These are phyloP conservation scores for Hyphantria cunea DNA, from an alignment of 1,140 invertebrate species.

Conservation along the genomic window DNA sequence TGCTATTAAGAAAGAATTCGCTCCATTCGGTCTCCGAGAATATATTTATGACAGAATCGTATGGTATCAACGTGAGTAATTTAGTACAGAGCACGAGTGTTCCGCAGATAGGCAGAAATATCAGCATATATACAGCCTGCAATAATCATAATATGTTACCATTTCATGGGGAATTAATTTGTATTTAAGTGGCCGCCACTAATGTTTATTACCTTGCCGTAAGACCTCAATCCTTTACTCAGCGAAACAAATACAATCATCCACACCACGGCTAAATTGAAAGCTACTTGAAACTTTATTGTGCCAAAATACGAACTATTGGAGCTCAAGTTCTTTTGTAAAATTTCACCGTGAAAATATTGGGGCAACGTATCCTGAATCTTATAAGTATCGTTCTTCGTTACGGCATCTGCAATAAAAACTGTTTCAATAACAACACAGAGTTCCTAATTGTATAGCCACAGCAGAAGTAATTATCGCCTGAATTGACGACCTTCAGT, in stretches of 20 bases:
- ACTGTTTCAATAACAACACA: constrained; percentile 6
- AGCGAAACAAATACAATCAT: constrained; percentile 94
- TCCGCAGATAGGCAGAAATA: constrained; percentile 87
- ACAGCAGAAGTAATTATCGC: constrained; percentile 33
- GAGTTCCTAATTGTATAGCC: constrained; percentile 11
- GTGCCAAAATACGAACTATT: constrained; percentile 84
- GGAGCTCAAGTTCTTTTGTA: constrained; percentile 86
- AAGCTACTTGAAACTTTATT: constrained; percentile 93
- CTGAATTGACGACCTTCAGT: constrained; percentile 49
- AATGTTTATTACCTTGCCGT: constrained; percentile 86
- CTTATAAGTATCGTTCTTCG: constrained; percentile 80
- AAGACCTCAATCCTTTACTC: constrained; percentile 92
- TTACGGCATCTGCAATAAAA: constrained; percentile 49
- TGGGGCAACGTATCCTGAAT: constrained; percentile 90
- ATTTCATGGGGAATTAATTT: constrained; percentile 6
- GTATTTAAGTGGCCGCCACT: background rate
- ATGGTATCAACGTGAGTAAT: constrained; percentile 86
- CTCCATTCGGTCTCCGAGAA: constrained; percentile 90
- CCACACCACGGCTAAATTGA: constrained; percentile 95
- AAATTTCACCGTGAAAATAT: constrained; percentile 91
- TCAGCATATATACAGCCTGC: constrained; percentile 86
- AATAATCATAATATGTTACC: constrained; percentile 37
- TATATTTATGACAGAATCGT: constrained; percentile 84
- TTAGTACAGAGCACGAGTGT: constrained; percentile 88
- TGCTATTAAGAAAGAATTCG: constrained; percentile 92